A percentile compares a stretch with the other conserved stretches of the same genome.
Evolutionary conservation across 2,888 invertebrate species (phyloP).

Genomic region (Zele albiditarsus): DNA sequence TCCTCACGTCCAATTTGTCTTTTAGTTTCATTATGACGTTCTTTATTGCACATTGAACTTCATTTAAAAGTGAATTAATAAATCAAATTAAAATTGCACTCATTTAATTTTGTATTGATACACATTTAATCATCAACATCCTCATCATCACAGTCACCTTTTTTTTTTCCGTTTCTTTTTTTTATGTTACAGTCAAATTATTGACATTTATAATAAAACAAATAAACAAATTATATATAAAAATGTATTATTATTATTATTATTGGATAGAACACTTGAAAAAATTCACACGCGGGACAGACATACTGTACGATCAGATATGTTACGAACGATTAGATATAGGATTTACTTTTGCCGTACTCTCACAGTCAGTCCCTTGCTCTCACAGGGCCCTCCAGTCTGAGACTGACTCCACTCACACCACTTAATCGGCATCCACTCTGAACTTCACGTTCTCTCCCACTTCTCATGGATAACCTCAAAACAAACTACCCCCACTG

Average conservation of each 20-base stretch:
- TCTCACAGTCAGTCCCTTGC: slow-evolving; percentile 68
- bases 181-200: too few relatives aligned
- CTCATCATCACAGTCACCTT: too few relatives aligned
- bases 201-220: not conserved
- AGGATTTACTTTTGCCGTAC: slow-evolving; percentile 52
- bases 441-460: slow-evolving; percentile 65
- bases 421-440: slow-evolving; percentile 67
- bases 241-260: not conserved
- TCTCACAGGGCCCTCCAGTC: slow-evolving; percentile 72
- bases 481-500: slow-evolving; percentile 73
- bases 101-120: not conserved
- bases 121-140: too few relatives aligned
- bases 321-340: slow-evolving; percentile 60
- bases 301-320: slow-evolving; percentile 48
- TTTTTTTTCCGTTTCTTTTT: too few relatives aligned
- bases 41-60: not conserved
- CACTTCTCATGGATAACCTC: slow-evolving; percentile 74
- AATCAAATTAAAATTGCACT: not conserved
- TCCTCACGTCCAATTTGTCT: slow-evolving; percentile 27
- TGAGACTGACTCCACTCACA: slow-evolving; percentile 73
- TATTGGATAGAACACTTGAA: slow-evolving; percentile 16
- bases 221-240: not conserved
- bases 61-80: not conserved
- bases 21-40: slow-evolving; percentile 28
- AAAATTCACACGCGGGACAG: slow-evolving; percentile 43